These are phyloP conservation scores for Leptinotarsa defecta DNA, from an alignment of 1,140 invertebrate genomes.

Conservation along the genomic window DNA sequence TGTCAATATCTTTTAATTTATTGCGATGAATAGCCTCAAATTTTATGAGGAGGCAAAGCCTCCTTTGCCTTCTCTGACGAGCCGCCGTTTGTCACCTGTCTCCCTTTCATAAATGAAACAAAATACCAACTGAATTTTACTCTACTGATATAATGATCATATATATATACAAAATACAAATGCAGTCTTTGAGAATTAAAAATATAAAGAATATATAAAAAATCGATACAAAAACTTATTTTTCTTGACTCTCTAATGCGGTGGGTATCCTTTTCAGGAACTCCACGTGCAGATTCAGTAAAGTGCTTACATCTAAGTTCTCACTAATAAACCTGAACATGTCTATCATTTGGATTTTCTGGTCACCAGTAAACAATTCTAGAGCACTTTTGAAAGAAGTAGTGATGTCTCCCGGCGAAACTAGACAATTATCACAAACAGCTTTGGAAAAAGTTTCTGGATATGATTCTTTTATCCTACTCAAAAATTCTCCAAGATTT, in stretches of 20 bases:
- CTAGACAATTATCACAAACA: slow-evolving; percentile 3
- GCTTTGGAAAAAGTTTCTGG: slow-evolving; percentile 19
- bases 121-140: neutral
- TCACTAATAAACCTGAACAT: slow-evolving; percentile 30
- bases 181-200: neutral
- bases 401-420: slow-evolving; percentile 6
- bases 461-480: slow-evolving; percentile 27
- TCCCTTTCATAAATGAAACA: neutral
- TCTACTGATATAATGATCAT: neutral
- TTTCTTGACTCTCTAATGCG: neutral
- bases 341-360: slow-evolving; percentile 16
- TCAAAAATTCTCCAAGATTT: slow-evolving; percentile 31
- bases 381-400: slow-evolving; percentile 6
- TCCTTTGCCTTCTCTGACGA: too few species aligned
- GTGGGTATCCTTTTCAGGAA: slow-evolving; percentile 10
- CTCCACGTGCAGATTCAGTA: slow-evolving; percentile 12
- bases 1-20: too few species aligned
- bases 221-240: neutral
- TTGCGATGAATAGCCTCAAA: too few species aligned
- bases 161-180: slow-evolving; percentile 1
- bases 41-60: too few species aligned
- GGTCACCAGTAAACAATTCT: slow-evolving; percentile 9
- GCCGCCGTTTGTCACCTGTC: too few species aligned
- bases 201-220: neutral
- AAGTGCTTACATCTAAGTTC: slow-evolving; percentile 19